Conservation (phyloP, 2,113 vertebrate species). For the Potamarius usumacintae region DNA sequence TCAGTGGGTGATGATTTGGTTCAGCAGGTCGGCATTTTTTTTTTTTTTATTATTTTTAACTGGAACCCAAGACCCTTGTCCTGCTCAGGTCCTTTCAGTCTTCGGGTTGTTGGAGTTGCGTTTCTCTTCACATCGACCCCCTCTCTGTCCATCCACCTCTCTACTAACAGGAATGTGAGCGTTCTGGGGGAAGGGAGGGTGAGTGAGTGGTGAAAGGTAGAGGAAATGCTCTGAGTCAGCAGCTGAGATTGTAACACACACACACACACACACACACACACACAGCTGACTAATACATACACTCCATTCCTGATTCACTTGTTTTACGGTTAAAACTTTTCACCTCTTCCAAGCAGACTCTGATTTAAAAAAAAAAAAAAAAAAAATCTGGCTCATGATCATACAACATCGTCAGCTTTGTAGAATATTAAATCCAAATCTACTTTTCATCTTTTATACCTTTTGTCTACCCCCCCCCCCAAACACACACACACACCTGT, state of each 20-base stretch:
- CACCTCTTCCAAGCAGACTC: not conserved
- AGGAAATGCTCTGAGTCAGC: constrained; percentile 67
- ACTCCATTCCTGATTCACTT: constrained; percentile 22
- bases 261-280: constrained; percentile 18
- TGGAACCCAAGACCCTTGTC: not conserved
- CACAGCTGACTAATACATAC: not conserved
- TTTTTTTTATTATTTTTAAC: not conserved
- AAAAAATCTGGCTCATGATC: constrained; percentile 10
- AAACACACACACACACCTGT: constrained; percentile 16
- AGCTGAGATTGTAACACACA: constrained; percentile 37
- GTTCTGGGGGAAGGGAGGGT: constrained; percentile 52
- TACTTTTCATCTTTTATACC: not conserved
- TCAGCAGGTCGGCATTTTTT: not conserved
- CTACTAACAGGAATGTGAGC: constrained; percentile 69
- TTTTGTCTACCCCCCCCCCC: not conserved
- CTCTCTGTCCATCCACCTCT: constrained; percentile 62
- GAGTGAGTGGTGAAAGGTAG: constrained; percentile 50
- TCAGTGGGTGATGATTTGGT: not conserved
- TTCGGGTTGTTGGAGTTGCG: constrained; percentile 61
- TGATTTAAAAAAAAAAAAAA: not conserved
- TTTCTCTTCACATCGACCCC: constrained; percentile 61
- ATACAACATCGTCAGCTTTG: constrained; percentile 13
- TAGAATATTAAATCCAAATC: not conserved
- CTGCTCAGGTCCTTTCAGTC: constrained; percentile 70
- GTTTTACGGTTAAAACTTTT: constrained; percentile 12